Evolutionary conservation across 2,888 invertebrate species (phyloP).

Genomic region (Xestia ashworthii): DNA sequence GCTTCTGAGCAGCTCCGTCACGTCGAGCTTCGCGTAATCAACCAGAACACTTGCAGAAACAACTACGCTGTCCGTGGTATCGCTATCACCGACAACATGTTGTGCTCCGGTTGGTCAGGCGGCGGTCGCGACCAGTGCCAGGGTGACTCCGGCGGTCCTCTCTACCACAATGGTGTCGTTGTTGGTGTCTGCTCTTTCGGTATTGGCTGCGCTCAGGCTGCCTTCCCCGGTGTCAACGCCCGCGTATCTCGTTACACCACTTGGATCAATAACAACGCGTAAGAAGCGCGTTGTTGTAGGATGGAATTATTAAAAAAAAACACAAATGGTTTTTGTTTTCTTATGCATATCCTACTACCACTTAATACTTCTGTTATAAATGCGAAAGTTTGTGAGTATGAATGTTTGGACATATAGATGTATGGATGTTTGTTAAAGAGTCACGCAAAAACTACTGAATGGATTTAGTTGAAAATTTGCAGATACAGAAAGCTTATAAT

Average conservation of each 20-base stretch:
- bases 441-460: too few species aligned
- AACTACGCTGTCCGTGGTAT: slow-evolving; percentile 66
- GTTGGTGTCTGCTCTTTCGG: slow-evolving; percentile 80
- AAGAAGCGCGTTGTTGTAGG: slow-evolving; percentile 27
- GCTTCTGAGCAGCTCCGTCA: slow-evolving; percentile 74
- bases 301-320: too few species aligned
- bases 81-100: slow-evolving; percentile 74
- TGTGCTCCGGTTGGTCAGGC: slow-evolving; percentile 75
- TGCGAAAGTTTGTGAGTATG: too few species aligned
- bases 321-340: too few species aligned
- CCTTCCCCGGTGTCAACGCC: slow-evolving; percentile 77
- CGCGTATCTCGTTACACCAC: slow-evolving; percentile 73
- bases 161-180: slow-evolving; percentile 74
- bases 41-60: slow-evolving; percentile 68
- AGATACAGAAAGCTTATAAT: too few species aligned
- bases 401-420: too few species aligned
- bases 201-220: slow-evolving; percentile 67
- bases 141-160: slow-evolving; percentile 80
- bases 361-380: too few species aligned
- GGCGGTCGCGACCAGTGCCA: slow-evolving; percentile 77
- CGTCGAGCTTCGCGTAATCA: slow-evolving; percentile 72
- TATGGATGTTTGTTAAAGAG: too few species aligned
- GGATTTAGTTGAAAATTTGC: too few species aligned
- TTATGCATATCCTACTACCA: too few species aligned
- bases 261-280: slow-evolving; percentile 75